phyloP scores from a whole-genome alignment of 2,113 vertebrate species.

The Bubo blakistoni region DNA sequence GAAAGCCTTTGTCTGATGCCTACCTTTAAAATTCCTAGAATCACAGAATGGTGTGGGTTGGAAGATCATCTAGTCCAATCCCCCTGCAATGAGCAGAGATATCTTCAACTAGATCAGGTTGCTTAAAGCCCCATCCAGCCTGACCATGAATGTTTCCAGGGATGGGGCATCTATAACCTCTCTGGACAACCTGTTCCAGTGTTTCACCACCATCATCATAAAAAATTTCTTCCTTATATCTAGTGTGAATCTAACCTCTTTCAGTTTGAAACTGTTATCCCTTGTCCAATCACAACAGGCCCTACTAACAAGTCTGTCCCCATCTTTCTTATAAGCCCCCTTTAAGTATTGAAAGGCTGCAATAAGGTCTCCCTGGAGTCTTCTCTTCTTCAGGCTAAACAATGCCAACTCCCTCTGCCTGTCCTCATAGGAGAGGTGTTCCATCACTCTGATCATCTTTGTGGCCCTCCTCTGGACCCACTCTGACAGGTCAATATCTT shows the following conservation, averaged over 20 bases:
- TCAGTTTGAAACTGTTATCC: neutral
- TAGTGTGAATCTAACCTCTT: neutral
- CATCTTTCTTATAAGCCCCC: neutral
- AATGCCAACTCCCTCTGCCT: neutral
- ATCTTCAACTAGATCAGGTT: neutral
- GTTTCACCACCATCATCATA: neutral
- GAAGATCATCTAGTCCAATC: neutral
- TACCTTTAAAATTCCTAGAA: neutral
- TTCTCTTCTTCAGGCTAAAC: neutral
- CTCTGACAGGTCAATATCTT: neutral
- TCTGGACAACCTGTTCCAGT: neutral
- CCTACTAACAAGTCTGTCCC: neutral
- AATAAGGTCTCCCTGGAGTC: neutral
- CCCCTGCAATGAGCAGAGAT: neutral
- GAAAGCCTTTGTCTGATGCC: neutral
- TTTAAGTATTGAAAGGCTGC: neutral
- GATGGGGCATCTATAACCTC: neutral
- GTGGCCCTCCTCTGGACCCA: neutral
- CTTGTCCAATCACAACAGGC: neutral
- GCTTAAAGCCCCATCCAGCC: neutral
- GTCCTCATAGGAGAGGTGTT: neutral
- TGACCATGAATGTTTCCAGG: neutral
- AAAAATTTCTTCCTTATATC: neutral
- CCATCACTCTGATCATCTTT: neutral
- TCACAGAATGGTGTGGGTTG: neutral